phyloP scores from a whole-genome alignment of 2,113 vertebrate species.

The Aplodontia rufa region DNA sequence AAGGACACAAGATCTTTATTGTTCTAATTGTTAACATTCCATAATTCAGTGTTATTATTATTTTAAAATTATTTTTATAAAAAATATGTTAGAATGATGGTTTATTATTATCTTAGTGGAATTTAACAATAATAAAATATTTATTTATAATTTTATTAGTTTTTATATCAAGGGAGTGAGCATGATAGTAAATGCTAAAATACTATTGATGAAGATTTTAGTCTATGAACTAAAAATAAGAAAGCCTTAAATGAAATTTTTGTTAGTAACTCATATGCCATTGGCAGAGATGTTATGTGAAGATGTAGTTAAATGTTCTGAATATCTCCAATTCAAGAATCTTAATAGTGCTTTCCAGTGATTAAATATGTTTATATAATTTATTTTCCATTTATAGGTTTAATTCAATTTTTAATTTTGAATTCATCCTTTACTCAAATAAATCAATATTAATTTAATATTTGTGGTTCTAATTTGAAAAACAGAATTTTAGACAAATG shows the following conservation, averaged over 20 bases:
- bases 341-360: not conserved
- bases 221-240: not conserved
- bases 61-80: slow-evolving; percentile 33
- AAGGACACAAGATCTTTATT: not conserved
- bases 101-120: not conserved
- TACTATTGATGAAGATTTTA: not conserved
- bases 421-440: not conserved
- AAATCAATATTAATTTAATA: slow-evolving; percentile 38
- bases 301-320: slow-evolving; percentile 9
- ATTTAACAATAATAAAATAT: slow-evolving; percentile 4
- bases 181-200: not conserved
- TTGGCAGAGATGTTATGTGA: not conserved
- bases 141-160: slow-evolving; percentile 15
- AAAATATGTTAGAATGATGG: not conserved
- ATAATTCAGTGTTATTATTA: slow-evolving; percentile 20
- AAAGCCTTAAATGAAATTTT: not conserved
- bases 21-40: not conserved
- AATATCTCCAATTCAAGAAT: not conserved
- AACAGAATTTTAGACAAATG: slow-evolving; percentile 30
- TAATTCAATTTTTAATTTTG: slow-evolving; percentile 45
- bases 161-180: not conserved
- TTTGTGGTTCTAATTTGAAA: not conserved
- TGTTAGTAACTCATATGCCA: not conserved
- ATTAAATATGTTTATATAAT: not conserved
- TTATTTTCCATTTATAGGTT: not conserved